A percentile compares a stretch with the other conserved stretches of the same genome.
These are phyloP conservation scores for Habrosyne pyritoides DNA, from an alignment of 2,888 invertebrate genomes.

Conservation along the genomic window DNA sequence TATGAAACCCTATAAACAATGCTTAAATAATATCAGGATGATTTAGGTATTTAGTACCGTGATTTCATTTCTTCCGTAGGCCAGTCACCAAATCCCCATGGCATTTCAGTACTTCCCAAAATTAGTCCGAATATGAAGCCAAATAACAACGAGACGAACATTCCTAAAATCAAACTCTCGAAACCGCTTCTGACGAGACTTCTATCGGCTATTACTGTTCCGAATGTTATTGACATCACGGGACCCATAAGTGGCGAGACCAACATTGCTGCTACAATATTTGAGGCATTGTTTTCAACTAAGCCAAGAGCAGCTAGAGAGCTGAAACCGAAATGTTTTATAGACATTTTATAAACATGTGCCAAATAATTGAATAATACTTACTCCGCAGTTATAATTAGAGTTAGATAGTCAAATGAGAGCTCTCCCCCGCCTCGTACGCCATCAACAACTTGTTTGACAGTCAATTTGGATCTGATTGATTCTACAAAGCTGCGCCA, in stretches of 20 bases:
- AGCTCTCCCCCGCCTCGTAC: constrained; percentile 89
- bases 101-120: constrained; percentile 88
- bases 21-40: neutral
- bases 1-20: constrained; percentile 6
- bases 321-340: constrained; percentile 66
- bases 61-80: constrained; percentile 92
- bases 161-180: constrained; percentile 87
- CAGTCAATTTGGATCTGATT: constrained; percentile 90
- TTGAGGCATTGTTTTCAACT: constrained; percentile 92
- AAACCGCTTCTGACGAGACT: constrained; percentile 88
- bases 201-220: constrained; percentile 89
- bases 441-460: constrained; percentile 92
- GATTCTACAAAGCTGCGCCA: constrained; percentile 90
- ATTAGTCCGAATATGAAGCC: constrained; percentile 92
- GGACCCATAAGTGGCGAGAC: constrained; percentile 92
- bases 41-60: constrained; percentile 71
- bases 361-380: constrained; percentile 40
- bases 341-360: neutral
- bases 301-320: constrained; percentile 92
- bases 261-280: constrained; percentile 90
- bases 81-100: constrained; percentile 90
- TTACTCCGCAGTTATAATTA: constrained; percentile 93
- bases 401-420: constrained; percentile 91
- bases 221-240: constrained; percentile 94
- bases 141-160: constrained; percentile 88